A percentile compares a stretch with the other conserved stretches of the same genome.
Conservation (phyloP, 92 coral and sea anemone genomes). For the Epizoanthus scotinus region DNA sequence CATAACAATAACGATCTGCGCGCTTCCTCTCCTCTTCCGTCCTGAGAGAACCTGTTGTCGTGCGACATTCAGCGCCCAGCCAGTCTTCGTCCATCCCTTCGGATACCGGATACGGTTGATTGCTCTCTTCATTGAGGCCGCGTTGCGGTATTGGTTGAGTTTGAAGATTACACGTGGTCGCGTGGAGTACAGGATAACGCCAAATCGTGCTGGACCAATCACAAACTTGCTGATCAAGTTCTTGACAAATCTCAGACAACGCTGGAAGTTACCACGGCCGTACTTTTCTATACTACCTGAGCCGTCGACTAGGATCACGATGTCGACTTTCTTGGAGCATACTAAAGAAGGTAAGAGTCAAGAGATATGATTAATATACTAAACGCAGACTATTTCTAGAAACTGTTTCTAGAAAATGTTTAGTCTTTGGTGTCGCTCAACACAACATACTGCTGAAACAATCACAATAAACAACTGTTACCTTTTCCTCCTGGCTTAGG, state of each 20-base stretch:
- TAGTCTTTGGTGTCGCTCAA: too few relatives aligned
- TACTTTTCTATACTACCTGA: too few relatives aligned
- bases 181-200: too few relatives aligned
- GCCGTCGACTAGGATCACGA: slow-evolving; percentile 54
- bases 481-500: slow-evolving; percentile 59
- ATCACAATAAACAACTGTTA: neutral
- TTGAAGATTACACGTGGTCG: too few relatives aligned
- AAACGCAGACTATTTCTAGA: neutral
- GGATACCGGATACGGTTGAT: too few relatives aligned
- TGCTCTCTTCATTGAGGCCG: too few relatives aligned
- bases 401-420: neutral
- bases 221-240: too few relatives aligned
- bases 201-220: too few relatives aligned
- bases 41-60: neutral
- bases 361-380: too few relatives aligned
- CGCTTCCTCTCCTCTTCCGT: slow-evolving; percentile 29
- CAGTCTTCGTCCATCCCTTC: too few relatives aligned
- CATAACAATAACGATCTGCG: slow-evolving; percentile 59
- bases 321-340: slow-evolving; percentile 50
- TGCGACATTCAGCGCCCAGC: too few relatives aligned
- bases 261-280: slow-evolving; percentile 56
- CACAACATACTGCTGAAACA: neutral
- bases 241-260: slow-evolving; percentile 61
- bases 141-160: too few relatives aligned
- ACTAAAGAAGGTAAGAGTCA: slow-evolving; percentile 42